Base-by-base conservation (phyloP, 2,888 invertebrate genomes). In the Aleiodes testaceus region DNA sequence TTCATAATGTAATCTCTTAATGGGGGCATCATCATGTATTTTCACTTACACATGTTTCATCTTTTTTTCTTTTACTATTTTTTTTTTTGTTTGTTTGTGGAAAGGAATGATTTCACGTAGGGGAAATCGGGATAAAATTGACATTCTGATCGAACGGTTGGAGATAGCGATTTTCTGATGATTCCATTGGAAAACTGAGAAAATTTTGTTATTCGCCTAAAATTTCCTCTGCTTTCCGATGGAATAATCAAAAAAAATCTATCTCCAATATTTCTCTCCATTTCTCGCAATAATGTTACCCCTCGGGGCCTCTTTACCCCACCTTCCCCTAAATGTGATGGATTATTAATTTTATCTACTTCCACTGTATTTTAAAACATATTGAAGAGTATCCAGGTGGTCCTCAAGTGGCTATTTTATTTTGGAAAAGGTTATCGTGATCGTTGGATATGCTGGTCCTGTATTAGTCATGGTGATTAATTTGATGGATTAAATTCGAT, bases 1-100 rank as follows among this genome's bases (percentile, higher is more conserved):
- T 80, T 81, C 82, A 81, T 82, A 82, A 82, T 80, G 81, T 80
- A 82, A 82, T 82, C 82, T 82, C 81, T 82, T 82, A 82, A 82
- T 82, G 81, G 81, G 81, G 79, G 80, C 79, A 81, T 78, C 80
- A 80, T 74, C 70, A 61, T 74, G 69, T 45, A 49, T 52, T 47
- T 14, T 50, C 44, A 47, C 42, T 14, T 50, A 14, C 49, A 22
- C 42, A 47, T 20, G 26, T 69, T 59, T 16, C 18, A 36, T 9
- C 6, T 18, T 20, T 63, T 22, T 45, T 59, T n/a, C n/a, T n/a
- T n/a, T n/a, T n/a, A n/a, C n/a, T n/a, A n/a, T n/a, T 63, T 45
- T 45, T 36, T 16, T 44, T 30, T 30, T n/a, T 4, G 1, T 30
- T 63, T 22, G 16, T 20, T 45, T 42, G 44, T 12, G 6, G 59